These are phyloP conservation scores for Oscheius sp. DNA, from an alignment of 2,888 invertebrate species.

Conservation along the genomic window DNA sequence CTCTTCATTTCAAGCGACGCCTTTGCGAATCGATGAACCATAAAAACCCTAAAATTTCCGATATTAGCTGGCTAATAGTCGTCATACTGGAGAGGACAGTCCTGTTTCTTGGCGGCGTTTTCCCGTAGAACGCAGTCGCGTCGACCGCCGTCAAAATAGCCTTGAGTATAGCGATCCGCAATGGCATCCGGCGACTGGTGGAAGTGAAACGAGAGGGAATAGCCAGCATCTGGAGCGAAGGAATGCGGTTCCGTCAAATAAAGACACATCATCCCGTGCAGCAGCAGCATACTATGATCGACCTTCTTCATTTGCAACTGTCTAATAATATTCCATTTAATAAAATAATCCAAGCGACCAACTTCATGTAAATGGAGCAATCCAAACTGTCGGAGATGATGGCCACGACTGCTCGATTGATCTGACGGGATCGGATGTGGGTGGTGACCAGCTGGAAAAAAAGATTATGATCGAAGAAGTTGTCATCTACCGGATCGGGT, in stretches of 20 bases:
- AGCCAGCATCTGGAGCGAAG: slow-evolving; percentile 21
- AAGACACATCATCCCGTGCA: slow-evolving; percentile 9
- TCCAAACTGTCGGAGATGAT: slow-evolving; percentile 25
- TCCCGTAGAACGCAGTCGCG: no score
- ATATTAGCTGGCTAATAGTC: no score
- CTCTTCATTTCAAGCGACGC: no score
- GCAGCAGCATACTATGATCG: not conserved
- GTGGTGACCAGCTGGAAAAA: not conserved
- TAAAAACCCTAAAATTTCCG: no score
- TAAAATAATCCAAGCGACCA: not conserved
- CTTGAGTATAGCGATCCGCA: not conserved
- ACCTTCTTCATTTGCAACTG: not conserved
- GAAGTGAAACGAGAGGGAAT: slow-evolving; percentile 7
- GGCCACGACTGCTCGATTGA: not conserved
- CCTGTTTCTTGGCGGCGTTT: no score
- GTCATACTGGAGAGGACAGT: no score
- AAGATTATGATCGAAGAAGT: not conserved
- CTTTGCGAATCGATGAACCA: no score
- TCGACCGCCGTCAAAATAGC: no score
- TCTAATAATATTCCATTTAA: not conserved
- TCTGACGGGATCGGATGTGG: not conserved
- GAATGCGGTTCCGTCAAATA: slow-evolving; percentile 22
- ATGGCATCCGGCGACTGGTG: slow-evolving; percentile 1
- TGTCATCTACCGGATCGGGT: no score
- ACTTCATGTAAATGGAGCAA: slow-evolving; percentile 28